Evolutionary conservation across 53 echinoderm and acorn worm genomes (phyloP).

Genomic region (Paelopatides confundens): DNA sequence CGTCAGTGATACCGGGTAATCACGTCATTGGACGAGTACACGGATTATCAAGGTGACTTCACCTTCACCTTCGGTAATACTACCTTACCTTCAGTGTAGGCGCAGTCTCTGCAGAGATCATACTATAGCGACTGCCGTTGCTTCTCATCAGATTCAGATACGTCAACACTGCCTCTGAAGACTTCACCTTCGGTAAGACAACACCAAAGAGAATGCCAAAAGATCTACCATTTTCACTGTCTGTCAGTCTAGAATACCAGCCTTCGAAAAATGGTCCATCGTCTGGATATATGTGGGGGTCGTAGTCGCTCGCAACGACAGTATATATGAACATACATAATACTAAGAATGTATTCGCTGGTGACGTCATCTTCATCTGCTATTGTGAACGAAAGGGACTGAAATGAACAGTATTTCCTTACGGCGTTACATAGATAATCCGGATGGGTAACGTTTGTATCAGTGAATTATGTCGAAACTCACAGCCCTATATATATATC

Average conservation of each 20-base stretch:
- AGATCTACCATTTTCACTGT: slow-evolving; percentile 62
- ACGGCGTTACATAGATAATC: no score
- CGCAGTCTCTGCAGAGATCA: slow-evolving; percentile 64
- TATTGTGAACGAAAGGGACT: no score
- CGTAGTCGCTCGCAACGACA: slow-evolving; percentile 67
- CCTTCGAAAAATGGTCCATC: slow-evolving; percentile 82
- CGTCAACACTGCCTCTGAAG: slow-evolving; percentile 3
- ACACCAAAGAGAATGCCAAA: slow-evolving; percentile 83
- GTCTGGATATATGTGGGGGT: slow-evolving; percentile 77
- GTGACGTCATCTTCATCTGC: no score
- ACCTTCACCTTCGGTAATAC: background rate
- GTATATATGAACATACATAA: background rate
- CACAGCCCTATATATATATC: no score
- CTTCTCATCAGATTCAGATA: slow-evolving; percentile 73
- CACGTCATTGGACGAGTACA: no score
- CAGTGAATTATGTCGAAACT: no score
- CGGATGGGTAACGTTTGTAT: no score
- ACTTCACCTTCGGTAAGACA: slow-evolving; percentile 31
- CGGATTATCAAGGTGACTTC: no score
- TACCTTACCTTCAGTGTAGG: slow-evolving; percentile 5
- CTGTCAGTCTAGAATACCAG: slow-evolving; percentile 80
- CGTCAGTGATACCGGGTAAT: no score
- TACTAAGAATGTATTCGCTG: background rate
- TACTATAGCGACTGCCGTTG: slow-evolving; percentile 21
- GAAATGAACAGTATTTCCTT: no score